phyloP scores from a whole-genome alignment of 2,888 invertebrate species.

The Pseudococcus viburni region DNA sequence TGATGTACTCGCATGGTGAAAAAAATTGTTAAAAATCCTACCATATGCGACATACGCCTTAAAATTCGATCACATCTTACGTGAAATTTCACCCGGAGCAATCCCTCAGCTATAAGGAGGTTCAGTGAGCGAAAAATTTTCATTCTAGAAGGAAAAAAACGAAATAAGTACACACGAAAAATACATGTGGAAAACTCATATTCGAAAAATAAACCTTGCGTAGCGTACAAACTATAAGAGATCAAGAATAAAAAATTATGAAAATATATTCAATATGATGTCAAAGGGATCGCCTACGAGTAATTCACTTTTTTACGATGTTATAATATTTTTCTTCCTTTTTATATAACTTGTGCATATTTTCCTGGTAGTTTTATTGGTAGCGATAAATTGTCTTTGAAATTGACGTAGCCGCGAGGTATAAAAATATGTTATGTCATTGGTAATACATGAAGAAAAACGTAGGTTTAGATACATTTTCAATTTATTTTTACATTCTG shows the following conservation, averaged over 20 bases:
- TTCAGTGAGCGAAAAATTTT: neutral
- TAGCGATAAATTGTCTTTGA: constrained; percentile 64
- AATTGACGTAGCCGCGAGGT: constrained; percentile 62
- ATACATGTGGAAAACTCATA: neutral
- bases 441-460: constrained; percentile 62
- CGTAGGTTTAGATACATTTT: constrained; percentile 65
- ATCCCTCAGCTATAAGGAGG: neutral
- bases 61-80: neutral
- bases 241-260: constrained; percentile 34
- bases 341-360: constrained; percentile 53
- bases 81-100: neutral
- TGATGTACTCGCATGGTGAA: no score
- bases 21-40: neutral
- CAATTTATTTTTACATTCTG: constrained; percentile 62
- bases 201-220: constrained; percentile 6
- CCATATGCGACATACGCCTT: neutral
- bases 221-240: neutral
- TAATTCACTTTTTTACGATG: constrained; percentile 63
- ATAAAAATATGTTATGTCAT: constrained; percentile 65
- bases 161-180: neutral
- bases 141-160: neutral
- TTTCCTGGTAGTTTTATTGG: constrained; percentile 58
- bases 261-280: constrained; percentile 41
- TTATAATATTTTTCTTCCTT: constrained; percentile 60
- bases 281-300: constrained; percentile 57